These are phyloP conservation scores for Drosophila falleni DNA, from an alignment of 2,888 invertebrate genomes.

Conservation along the genomic window DNA sequence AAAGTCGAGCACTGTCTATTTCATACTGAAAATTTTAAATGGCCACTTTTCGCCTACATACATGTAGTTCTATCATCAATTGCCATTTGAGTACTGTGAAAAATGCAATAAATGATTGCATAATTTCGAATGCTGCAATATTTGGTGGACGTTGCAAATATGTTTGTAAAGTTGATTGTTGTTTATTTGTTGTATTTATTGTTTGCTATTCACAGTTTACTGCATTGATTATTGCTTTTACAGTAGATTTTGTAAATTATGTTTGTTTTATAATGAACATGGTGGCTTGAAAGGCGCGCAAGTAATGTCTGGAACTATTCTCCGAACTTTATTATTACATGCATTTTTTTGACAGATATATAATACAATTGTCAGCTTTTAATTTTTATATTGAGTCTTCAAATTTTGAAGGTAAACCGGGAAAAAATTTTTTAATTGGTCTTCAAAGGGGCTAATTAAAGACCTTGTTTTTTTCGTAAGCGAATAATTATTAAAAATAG, in stretches of 20 bases:
- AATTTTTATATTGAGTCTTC: too few species aligned
- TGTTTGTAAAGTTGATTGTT: slow-evolving; percentile 3
- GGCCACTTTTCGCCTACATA: not conserved
- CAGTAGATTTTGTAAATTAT: slow-evolving; percentile 3
- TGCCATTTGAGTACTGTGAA: slow-evolving; percentile 24
- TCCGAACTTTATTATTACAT: too few species aligned
- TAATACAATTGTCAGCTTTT: too few species aligned
- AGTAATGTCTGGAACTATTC: not conserved
- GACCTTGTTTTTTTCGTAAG: too few species aligned
- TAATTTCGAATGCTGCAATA: slow-evolving; percentile 58
- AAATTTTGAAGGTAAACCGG: too few species aligned
- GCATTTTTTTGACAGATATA: too few species aligned
- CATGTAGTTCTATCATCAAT: not conserved
- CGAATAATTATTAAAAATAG: not conserved
- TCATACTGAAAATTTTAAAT: not conserved
- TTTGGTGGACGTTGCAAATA: slow-evolving; percentile 27
- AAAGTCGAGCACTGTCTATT: not conserved
- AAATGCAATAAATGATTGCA: slow-evolving; percentile 56
- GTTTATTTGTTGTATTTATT: slow-evolving; percentile 3
- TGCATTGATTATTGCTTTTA: slow-evolving; percentile 15
- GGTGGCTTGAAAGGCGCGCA: not conserved
- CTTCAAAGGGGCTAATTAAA: too few species aligned
- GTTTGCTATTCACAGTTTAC: slow-evolving; percentile 12
- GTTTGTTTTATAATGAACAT: not conserved
- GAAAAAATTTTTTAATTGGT: too few species aligned